Evolutionary conservation across 2,888 invertebrate genomes (phyloP), one percentile per base, ranked within the genome.

Genomic region (Diaprepes abbreviatus): DNA sequence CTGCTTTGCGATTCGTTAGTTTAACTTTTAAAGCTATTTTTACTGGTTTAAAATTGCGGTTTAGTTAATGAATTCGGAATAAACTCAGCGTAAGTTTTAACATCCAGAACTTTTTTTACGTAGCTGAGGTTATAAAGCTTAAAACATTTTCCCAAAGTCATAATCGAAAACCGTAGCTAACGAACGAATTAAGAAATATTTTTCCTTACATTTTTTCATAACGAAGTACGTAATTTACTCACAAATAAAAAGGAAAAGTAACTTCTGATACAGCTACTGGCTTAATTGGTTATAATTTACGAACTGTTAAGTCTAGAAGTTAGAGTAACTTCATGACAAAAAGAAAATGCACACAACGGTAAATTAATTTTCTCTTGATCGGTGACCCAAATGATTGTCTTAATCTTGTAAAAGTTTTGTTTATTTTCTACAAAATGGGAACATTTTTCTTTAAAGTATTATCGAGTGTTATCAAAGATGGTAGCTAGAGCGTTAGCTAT

Each of bases 271-370:
- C 21, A 38, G 38, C 24, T n/a, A 35, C 35, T 2, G 21, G 10
- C 36, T 10, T 63, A 63, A 63, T 63, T 63, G 38, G 36, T 63
- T 63, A 52, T 63, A 63, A 50, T 38, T 63, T 63, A 24, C 63
- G 48, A 48, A 60, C 63, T 16, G 63, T 52, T 63, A 63, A 24
- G 52, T 38, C 38, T 19, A 52, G 33, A 63, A 52, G 24, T 45
- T 52, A 52, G 17, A 33, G 43, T 19, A 55, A 40, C 54, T 35
- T 38, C 21, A 43, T n/a, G 19, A 43, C 43, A 43, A 21, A 43
- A 21, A n/a, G n/a, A 43, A 43, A 43, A 43, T n/a, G 21, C 21
- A 43, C 43, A 36, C n/a, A 12, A 14, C 16, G n/a, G n/a, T 57
- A 57, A 57, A 40, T 38, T 24, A 38, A 57, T 38, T 57, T 57